Evolutionary conservation across 2,113 vertebrate genomes (phyloP).

Genomic region (Ariopsis seemanni): DNA sequence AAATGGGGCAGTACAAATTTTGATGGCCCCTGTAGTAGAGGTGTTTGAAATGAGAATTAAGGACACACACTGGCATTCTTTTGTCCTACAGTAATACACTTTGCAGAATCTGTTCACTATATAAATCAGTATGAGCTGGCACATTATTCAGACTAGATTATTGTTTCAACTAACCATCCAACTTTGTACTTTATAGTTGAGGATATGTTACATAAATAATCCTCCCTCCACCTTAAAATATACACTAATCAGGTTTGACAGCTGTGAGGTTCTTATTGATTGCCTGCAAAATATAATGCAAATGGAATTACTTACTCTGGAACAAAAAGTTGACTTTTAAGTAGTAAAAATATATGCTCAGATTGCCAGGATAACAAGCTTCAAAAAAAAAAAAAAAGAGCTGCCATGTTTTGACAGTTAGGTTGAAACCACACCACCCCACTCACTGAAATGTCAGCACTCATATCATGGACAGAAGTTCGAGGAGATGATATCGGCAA

Average conservation of each 20-base stretch:
- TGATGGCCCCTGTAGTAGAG: background rate
- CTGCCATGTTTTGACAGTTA: conserved; percentile 45
- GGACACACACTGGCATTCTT: no score
- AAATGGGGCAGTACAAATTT: background rate
- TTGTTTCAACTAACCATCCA: conserved; percentile 67
- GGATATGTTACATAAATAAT: conserved; percentile 65
- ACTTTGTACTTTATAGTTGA: conserved; percentile 58
- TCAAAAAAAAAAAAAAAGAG: conserved; percentile 54
- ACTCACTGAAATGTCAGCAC: conserved; percentile 11
- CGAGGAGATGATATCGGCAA: conserved; percentile 18
- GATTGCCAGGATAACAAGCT: conserved; percentile 69
- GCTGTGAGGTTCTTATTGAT: conserved; percentile 70
- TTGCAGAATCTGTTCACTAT: background rate
- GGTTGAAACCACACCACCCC: conserved; percentile 36
- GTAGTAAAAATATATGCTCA: conserved; percentile 66
- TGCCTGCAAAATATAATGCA: conserved; percentile 67
- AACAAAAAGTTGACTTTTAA: conserved; percentile 68
- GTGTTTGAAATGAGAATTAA: background rate
- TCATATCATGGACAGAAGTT: conserved; percentile 24
- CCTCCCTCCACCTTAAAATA: conserved; percentile 66
- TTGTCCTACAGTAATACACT: background rate
- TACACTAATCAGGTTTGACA: conserved; percentile 72
- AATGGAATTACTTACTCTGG: conserved; percentile 65
- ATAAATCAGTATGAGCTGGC: background rate
- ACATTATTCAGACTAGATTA: conserved; percentile 32